Percentiles rank a stretch among this genome's conserved stretches.
These are phyloP conservation scores for Syrrhaptes paradoxus DNA, from an alignment of 2,113 vertebrate species.

Conservation along the genomic window DNA sequence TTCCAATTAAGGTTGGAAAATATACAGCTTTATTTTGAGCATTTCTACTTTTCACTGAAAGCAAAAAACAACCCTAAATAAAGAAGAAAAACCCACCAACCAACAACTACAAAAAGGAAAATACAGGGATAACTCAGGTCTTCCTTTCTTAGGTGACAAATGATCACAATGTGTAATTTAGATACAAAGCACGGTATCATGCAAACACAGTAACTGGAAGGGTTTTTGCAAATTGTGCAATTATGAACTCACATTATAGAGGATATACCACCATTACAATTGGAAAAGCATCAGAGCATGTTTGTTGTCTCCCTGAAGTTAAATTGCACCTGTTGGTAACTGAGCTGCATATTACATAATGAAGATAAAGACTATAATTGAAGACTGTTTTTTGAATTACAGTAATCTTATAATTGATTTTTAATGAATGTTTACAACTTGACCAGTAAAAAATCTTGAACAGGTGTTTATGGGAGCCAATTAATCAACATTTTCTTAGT, in stretches of 20 bases:
- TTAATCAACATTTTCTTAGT: background rate
- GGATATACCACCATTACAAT: background rate
- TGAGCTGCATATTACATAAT: background rate
- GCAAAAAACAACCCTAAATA: background rate
- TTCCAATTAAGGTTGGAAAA: background rate
- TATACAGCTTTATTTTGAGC: background rate
- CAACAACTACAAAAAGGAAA: rapidly evolving
- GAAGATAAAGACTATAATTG: background rate
- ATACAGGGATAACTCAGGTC: background rate
- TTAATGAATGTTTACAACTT: conserved; percentile 2
- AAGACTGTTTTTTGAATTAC: background rate
- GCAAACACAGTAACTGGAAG: background rate
- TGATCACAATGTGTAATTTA: background rate
- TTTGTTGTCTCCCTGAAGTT: background rate
- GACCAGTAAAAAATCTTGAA: background rate
- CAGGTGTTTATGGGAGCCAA: background rate
- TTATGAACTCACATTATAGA: background rate
- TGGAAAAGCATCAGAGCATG: background rate
- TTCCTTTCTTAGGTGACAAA: background rate
- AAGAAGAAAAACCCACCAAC: background rate
- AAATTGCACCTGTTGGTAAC: background rate
- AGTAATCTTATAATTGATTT: background rate
- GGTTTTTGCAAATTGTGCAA: background rate
- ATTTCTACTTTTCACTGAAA: background rate
- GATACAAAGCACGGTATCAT: background rate